Evolutionary conservation across 2,113 vertebrate species (phyloP).

Genomic region (Heterotis niloticus): DNA sequence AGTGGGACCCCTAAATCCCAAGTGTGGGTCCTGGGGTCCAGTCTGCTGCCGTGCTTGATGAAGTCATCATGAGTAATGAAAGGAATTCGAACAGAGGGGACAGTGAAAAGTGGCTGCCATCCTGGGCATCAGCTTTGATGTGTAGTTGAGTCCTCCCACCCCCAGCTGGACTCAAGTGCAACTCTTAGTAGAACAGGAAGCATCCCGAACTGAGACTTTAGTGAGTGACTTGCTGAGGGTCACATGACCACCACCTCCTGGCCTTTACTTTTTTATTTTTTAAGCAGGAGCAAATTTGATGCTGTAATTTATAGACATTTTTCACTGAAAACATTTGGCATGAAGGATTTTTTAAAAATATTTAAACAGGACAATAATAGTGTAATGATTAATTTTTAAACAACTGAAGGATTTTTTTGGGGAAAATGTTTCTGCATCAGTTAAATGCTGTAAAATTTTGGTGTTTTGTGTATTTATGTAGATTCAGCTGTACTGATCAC

Average conservation of each 20-base stretch:
- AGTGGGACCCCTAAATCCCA: no score
- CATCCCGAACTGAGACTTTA: background rate
- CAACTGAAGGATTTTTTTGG: conserved; percentile 6
- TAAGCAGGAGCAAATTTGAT: conserved; percentile 2
- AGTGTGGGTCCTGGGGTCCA: no score
- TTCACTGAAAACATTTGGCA: conserved; percentile 10
- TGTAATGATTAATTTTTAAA: no score
- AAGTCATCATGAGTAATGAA: background rate
- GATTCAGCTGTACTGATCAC: background rate
- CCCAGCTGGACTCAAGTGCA: conserved; percentile 2
- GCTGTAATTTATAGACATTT: conserved; percentile 17
- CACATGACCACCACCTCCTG: background rate
- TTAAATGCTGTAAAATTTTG: conserved; percentile 20
- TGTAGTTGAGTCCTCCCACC: background rate
- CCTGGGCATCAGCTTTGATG: background rate
- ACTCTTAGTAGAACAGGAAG: background rate
- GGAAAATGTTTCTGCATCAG: conserved; percentile 12
- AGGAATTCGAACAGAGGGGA: background rate
- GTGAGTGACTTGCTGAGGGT: background rate
- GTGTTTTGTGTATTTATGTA: conserved; percentile 2
- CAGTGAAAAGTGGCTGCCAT: background rate
- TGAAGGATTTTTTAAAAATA: conserved; percentile 23
- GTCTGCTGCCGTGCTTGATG: background rate
- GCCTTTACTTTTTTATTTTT: background rate
- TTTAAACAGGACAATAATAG: conserved; percentile 17